A percentile compares a stretch with the other conserved stretches of the same genome.
phyloP scores from a whole-genome alignment of 1,140 invertebrate genomes.

The Parapsyche elsis region DNA sequence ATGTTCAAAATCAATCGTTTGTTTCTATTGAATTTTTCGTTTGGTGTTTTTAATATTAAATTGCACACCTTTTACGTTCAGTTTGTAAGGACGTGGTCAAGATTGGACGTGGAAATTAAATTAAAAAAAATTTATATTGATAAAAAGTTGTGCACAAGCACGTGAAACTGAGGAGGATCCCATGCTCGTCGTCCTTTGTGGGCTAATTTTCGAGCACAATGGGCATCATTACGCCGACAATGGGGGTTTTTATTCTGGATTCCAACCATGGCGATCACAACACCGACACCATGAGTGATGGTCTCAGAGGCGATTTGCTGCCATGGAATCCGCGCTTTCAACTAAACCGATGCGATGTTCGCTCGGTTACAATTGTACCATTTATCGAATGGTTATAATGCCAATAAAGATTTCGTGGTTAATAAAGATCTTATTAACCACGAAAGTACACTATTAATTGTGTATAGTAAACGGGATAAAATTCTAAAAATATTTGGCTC shows the following conservation, averaged over 20 bases:
- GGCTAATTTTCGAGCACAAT: constrained; percentile 29
- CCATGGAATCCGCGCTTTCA: not conserved
- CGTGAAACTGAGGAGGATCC: not conserved
- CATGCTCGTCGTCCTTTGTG: constrained; percentile 17
- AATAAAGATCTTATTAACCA: too few species aligned
- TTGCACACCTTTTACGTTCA: too few species aligned
- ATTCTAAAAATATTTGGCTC: too few species aligned
- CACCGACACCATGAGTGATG: constrained; percentile 34
- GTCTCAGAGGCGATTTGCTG: not conserved
- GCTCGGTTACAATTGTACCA: not conserved
- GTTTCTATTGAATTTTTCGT: too few species aligned
- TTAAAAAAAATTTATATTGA: too few species aligned
- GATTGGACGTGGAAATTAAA: too few species aligned
- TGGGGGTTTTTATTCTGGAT: constrained; percentile 9
- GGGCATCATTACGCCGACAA: constrained; percentile 39
- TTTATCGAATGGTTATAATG: not conserved
- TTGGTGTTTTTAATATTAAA: too few species aligned
- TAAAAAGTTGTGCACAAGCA: not conserved
- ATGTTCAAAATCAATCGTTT: too few species aligned
- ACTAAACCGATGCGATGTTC: not conserved
- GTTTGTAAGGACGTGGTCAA: too few species aligned
- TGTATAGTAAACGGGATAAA: too few species aligned
- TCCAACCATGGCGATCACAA: constrained; percentile 32
- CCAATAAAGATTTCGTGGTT: too few species aligned
- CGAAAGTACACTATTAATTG: too few species aligned